Evolutionary conservation across 1,140 invertebrate species (phyloP), one percentile per base, ranked within the genome.

Genomic region (Diabrotica virgifera): DNA sequence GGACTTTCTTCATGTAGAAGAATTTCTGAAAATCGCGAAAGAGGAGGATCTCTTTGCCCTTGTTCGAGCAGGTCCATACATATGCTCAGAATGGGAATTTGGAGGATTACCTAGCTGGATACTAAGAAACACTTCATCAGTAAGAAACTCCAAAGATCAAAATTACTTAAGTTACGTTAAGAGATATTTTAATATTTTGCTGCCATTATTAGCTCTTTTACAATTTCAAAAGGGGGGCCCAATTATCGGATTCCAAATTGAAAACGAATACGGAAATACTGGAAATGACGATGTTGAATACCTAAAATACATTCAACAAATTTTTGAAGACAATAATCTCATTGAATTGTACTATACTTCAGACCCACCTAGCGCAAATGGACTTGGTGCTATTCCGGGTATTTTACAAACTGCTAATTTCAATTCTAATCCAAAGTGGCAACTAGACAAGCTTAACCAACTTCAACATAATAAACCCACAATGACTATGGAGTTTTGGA

Each of bases 31-130:
- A 69, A 80, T 87, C 5, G 95, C 94, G 0, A 84, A 93, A 64
- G 86, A 92, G 72, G 88, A 92, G 76, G 91, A 87, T 66, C 79
- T 98, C 35, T 78, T 90, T 35, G 93, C 97, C 0, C 86, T 98
- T 14, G 77, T 98, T 0, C 81, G 96, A 63, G 87, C 93, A 4
- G 96, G 96, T 0, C 96, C 96, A 0, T 98, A 95, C 71, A 97
- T 97, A 64, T 96, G 95, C 80, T 93, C 93, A 36, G 90, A 92
- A 81, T 85, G 88, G 76, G 89, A 91, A 64, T 83, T 82, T 64
- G 80, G 81, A 54, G 78, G 79, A 59, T 65, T 68, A 5, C 65
- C 65, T 11, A 67, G 65, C 50, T 67, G 65, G 65, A 53, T 67
- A 55, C 40, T 67, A 5, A 11, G 59, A 8, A 46, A 66, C 36